Base-by-base conservation (phyloP, 2,797 vertebrate species). In the Micropoecilia bifurca region DNA sequence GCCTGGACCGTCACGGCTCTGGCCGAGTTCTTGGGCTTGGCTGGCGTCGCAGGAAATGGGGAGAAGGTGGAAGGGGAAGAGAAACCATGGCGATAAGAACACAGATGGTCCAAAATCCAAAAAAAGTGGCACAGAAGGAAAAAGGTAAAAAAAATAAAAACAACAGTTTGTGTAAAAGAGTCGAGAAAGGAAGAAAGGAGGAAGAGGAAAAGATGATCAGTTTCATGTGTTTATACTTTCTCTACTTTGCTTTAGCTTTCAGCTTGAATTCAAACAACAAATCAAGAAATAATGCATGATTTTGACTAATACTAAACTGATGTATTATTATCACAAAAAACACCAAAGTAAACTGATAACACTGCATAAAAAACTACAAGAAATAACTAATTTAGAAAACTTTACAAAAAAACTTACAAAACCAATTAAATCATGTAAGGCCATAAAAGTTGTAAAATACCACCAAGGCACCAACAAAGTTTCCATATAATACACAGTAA, bases 11-110 rank as follows among this genome's bases (percentile, higher is more conserved):
- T 93, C 71, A 96, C 88, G 0, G 87, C 80, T 0, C 78, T 85
- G 0, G 94, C 97, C 0, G 90, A 92, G 90, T 95, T 97, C 80
- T 85, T 90, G 4, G 97, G 96, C 50, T 95, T 94, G 57, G 96
- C 97, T 98, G 78, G 2, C 0, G 14, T 28, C 0, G 28, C 46
- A 9, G 2, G 14, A 43, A 0, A 46, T 25, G 16, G 25, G 1
- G 5, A 18, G 39, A 16, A 61, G 28, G 28, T 59, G 10, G 13
- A 1, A 59, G 0, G 55, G 55, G 55, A 59, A 59, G n/a, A 28
- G 55, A n/a, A 59, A 59, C 1, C 2, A 1, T 30, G 57, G n/a
- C 2, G 28, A 61, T 61, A 61, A 61, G 28, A 61, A 61, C 0
- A 12, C 28, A 61, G 5, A 61, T 13, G 57, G 13, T 61, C n/a